Evolutionary conservation across 2,113 vertebrate species (phyloP), one percentile per base, ranked within the genome.

Genomic region (Sprattus sprattus): DNA sequence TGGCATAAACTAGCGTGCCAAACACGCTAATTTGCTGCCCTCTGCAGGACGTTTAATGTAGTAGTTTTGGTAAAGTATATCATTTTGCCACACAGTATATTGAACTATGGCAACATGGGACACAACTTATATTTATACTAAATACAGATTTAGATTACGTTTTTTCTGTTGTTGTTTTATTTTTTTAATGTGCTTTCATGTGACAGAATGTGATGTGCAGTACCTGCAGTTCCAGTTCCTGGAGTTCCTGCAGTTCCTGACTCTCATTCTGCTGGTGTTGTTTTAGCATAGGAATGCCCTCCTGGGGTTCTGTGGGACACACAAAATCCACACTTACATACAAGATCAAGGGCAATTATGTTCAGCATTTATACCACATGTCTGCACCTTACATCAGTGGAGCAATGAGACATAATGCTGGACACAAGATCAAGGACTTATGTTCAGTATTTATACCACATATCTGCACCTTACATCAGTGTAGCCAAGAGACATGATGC

Each of bases 161-260:
- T 7, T 47, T 18, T 57, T 57, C 16, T 57, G 52, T 15, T 52
- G 39, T 39, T 25, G 64, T 67, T 67, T 10, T 11, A 1, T 28
- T 67, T 15, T 67, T 67, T 67, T 28, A 67, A 10, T 11, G 4
- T 64, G 60, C 18, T 60, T 60, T 6, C 4, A 22, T 60, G 54
- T 67, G 64, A 3, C 10, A 32, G 32, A 15, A 9, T 75, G 67
- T 2, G 4, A 39, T 39, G 71, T 16, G 18, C 87, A 88, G 88
- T 91, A 97, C 97, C 96, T 96, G 92, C 88, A 94, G 84, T 39
- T 64, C 92, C 13, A 91, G 91, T 85, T 93, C 94, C 20, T 93
- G 93, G 18, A 93, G 93, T 83, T 88, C 0, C 84, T 94, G 93
- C 87, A 94, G 84, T 32, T 64, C 92, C 13, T 91, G 92, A 83